Evolutionary conservation across 2,113 vertebrate species (phyloP).

Genomic region (Antennarius striatus): DNA sequence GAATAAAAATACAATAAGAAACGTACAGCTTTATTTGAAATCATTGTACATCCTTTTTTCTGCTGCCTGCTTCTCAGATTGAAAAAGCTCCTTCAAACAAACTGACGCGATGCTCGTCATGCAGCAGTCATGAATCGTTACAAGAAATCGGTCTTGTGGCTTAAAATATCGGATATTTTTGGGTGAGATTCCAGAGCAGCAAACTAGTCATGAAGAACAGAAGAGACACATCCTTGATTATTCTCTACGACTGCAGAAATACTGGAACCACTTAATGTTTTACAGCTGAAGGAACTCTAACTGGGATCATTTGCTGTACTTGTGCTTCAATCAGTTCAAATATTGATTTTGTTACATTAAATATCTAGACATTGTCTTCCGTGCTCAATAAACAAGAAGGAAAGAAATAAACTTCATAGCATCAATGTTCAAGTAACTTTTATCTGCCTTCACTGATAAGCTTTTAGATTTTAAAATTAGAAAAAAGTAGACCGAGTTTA

Average conservation of each 20-base stretch:
- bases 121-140: conserved; percentile 6
- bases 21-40: conserved; percentile 64
- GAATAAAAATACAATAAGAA: conserved; percentile 78
- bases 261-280: conserved; percentile 4
- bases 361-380: neutral
- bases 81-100: conserved; percentile 17
- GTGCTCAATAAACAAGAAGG: no score
- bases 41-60: conserved; percentile 19
- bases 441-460: neutral
- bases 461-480: neutral
- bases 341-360: conserved; percentile 16
- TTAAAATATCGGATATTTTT: conserved; percentile 27
- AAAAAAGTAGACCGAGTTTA: neutral
- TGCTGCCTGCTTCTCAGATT: neutral
- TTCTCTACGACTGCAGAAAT: neutral
- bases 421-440: neutral
- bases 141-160: conserved; percentile 14
- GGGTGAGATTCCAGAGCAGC: conserved; percentile 39
- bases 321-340: conserved; percentile 1
- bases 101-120: conserved; percentile 2
- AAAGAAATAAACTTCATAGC: neutral
- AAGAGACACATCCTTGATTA: conserved; percentile 14
- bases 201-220: conserved; percentile 16
- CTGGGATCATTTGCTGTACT: neutral
- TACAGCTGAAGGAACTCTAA: neutral